Percentiles rank a stretch among this genome's conserved stretches.
Evolutionary conservation across 1,140 invertebrate genomes (phyloP).

Genomic region (Cyclargus thomasi): DNA sequence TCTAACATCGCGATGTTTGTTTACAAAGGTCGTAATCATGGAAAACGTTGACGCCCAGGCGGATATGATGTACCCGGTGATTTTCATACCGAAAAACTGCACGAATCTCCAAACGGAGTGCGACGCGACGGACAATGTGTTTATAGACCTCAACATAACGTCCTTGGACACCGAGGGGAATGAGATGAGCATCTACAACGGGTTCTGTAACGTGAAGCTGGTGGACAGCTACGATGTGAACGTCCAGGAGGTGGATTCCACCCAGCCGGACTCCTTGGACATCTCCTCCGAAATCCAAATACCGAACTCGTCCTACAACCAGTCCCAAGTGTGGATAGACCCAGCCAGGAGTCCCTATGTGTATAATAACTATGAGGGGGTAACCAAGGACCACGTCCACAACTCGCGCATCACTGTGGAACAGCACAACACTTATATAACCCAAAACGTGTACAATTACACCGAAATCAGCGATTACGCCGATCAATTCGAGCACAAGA

Average conservation of each 20-base stretch:
- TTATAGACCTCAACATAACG: constrained; percentile 51
- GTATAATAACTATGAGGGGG: constrained; percentile 45
- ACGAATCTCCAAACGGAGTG: constrained; percentile 47
- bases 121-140: constrained; percentile 46
- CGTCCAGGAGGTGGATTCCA: constrained; percentile 22
- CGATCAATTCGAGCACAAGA: constrained; percentile 47
- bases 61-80: constrained; percentile 40
- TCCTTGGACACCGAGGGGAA: constrained; percentile 50
- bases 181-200: constrained; percentile 45
- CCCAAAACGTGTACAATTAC: constrained; percentile 54
- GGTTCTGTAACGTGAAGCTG: constrained; percentile 55
- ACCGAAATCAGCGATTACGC: constrained; percentile 32
- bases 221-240: constrained; percentile 47
- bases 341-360: constrained; percentile 51
- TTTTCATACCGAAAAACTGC: constrained; percentile 52
- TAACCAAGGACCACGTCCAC: constrained; percentile 36
- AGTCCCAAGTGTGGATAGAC: constrained; percentile 61
- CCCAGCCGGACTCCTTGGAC: constrained; percentile 23
- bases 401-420: constrained; percentile 48
- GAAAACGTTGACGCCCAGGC: constrained; percentile 32
- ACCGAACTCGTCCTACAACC: constrained; percentile 35
- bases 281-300: constrained; percentile 32
- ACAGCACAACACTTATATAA: constrained; percentile 55
- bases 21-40: constrained; percentile 40
- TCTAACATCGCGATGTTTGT: constrained; percentile 27